Conservation (phyloP, 2,888 invertebrate species). For the Habroteleia sp. region DNA sequence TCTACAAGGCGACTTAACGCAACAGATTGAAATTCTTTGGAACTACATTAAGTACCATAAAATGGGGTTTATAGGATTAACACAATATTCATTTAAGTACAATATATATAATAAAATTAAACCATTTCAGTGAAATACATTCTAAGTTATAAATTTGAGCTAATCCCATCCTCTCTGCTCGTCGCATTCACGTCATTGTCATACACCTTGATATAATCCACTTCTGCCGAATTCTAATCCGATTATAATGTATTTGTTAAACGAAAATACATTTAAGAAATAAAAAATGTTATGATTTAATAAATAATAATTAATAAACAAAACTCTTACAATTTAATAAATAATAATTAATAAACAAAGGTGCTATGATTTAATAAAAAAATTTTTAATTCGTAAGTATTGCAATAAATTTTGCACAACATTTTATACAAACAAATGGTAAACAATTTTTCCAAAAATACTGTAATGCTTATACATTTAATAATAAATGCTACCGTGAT, state of each 20-base stretch:
- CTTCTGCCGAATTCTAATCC: slow-evolving; percentile 26
- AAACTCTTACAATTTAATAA: too few relatives aligned
- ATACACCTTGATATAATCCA: slow-evolving; percentile 29
- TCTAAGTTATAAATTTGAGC: slow-evolving; percentile 41
- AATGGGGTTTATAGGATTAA: slow-evolving; percentile 50
- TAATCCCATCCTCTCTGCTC: slow-evolving; percentile 24
- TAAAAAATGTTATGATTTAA: neutral
- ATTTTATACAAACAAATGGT: too few relatives aligned
- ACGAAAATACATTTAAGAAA: neutral
- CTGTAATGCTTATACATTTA: too few relatives aligned
- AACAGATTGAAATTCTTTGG: slow-evolving; percentile 52
- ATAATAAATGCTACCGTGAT: too few relatives aligned
- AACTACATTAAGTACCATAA: slow-evolving; percentile 48
- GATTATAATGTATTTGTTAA: slow-evolving; percentile 15
- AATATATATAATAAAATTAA: slow-evolving; percentile 53
- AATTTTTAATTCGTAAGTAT: too few relatives aligned
- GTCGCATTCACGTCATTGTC: slow-evolving; percentile 44
- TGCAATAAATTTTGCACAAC: too few relatives aligned
- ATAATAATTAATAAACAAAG: too few relatives aligned
- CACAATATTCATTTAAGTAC: slow-evolving; percentile 47
- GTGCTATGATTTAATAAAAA: too few relatives aligned
- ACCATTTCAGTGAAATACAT: slow-evolving; percentile 35
- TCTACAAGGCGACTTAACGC: slow-evolving; percentile 23
- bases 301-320: too few relatives aligned
- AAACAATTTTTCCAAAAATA: too few relatives aligned